A percentile compares a stretch with the other conserved stretches of the same genome.
These are phyloP conservation scores for Dolichotis patagonum DNA, from an alignment of 2,113 vertebrate species.

Conservation along the genomic window DNA sequence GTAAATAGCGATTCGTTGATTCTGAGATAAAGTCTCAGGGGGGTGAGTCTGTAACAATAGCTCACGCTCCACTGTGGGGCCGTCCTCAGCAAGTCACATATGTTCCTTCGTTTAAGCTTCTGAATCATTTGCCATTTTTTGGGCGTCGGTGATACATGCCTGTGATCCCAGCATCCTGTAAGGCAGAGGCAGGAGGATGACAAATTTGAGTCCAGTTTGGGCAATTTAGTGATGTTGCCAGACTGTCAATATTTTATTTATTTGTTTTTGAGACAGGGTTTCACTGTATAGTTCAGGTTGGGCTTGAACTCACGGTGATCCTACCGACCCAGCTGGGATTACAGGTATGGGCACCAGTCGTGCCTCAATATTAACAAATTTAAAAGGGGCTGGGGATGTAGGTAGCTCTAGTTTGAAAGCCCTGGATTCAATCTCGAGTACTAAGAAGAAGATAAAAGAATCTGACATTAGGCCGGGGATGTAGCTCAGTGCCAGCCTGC, in stretches of 20 bases:
- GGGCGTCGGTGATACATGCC: not conserved
- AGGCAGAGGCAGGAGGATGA: not conserved
- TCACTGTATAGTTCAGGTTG: not conserved
- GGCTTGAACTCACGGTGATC: not conserved
- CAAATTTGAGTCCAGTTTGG: not conserved
- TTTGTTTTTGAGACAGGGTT: not conserved
- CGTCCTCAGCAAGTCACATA: not conserved
- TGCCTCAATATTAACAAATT: not conserved
- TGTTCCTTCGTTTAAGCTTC: not conserved
- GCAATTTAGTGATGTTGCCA: not conserved
- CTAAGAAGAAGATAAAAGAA: not conserved
- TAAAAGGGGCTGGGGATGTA: not conserved
- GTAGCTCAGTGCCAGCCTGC: too few relatives aligned
- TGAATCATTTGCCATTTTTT: not conserved
- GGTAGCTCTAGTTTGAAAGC: not conserved
- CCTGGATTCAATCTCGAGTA: not conserved
- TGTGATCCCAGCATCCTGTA: not conserved
- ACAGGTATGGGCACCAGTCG: not conserved
- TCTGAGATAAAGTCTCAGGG: not conserved
- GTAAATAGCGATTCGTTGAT: not conserved
- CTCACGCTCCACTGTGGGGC: not conserved
- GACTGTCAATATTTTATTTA: not conserved
- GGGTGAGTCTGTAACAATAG: not conserved
- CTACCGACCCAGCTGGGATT: not conserved
- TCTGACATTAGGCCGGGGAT: too few relatives aligned